phyloP scores from a whole-genome alignment of 2,888 invertebrate genomes.

The Podabrus alpinus region DNA sequence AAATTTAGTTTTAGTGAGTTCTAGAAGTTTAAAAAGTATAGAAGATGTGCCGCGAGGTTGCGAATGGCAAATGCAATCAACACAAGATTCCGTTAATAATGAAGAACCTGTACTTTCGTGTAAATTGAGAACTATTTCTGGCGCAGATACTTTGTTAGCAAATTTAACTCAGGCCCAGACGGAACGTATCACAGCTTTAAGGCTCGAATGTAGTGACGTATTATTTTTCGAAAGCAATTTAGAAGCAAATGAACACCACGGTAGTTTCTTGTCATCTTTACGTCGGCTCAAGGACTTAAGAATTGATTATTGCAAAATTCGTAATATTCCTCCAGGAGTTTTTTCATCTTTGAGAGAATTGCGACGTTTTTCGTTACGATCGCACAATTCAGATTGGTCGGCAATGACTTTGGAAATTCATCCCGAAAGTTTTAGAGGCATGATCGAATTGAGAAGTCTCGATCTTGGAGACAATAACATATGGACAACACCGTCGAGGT shows the following conservation, averaged over 20 bases:
- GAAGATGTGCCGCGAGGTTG: slow-evolving; percentile 73
- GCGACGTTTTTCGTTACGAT: slow-evolving; percentile 68
- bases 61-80: slow-evolving; percentile 68
- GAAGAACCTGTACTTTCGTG: slow-evolving; percentile 66
- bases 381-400: slow-evolving; percentile 80
- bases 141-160: slow-evolving; percentile 68
- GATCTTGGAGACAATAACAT: slow-evolving; percentile 79
- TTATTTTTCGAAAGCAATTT: slow-evolving; percentile 74
- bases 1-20: slow-evolving; percentile 36
- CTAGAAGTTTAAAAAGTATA: slow-evolving; percentile 53
- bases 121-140: slow-evolving; percentile 72
- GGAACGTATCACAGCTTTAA: slow-evolving; percentile 69
- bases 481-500: slow-evolving; percentile 73
- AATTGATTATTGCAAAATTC: slow-evolving; percentile 78
- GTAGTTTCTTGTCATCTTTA: slow-evolving; percentile 64
- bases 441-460: slow-evolving; percentile 68
- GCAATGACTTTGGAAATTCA: slow-evolving; percentile 77
- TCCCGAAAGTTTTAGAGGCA: slow-evolving; percentile 70
- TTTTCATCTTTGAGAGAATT: slow-evolving; percentile 70
- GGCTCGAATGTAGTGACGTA: slow-evolving; percentile 75
- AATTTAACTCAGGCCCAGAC: slow-evolving; percentile 71
- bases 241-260: slow-evolving; percentile 56
- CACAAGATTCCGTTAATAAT: slow-evolving; percentile 60
- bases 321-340: slow-evolving; percentile 72
- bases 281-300: slow-evolving; percentile 69